A percentile compares a stretch with the other conserved stretches of the same genome.
These are phyloP conservation scores for Mythimna loreyi DNA, from an alignment of 2,888 invertebrate genomes.

Conservation along the genomic window DNA sequence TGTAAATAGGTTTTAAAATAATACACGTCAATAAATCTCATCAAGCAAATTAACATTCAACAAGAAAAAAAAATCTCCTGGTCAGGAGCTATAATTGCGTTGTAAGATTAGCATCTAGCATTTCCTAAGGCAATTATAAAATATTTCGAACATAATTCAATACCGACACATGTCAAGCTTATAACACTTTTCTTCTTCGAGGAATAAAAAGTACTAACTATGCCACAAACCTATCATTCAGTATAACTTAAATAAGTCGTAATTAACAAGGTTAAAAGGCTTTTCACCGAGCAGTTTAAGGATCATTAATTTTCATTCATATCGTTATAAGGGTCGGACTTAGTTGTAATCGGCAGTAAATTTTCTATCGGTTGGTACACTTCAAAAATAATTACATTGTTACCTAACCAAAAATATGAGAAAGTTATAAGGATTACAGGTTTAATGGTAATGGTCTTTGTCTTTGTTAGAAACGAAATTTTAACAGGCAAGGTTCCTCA, in stretches of 20 bases:
- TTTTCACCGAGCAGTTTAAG: slow-evolving; percentile 58
- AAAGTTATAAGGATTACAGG: slow-evolving; percentile 17
- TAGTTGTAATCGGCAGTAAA: slow-evolving; percentile 61
- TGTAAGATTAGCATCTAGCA: too few species aligned
- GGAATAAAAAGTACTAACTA: background rate
- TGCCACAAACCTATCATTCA: slow-evolving; percentile 28
- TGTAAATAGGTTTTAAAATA: too few species aligned
- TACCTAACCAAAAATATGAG: slow-evolving; percentile 17
- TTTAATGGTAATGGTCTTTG: background rate
- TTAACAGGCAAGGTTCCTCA: background rate
- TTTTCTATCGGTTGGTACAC: slow-evolving; percentile 62
- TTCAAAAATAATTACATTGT: slow-evolving; percentile 45
- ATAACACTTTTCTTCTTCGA: too few species aligned
- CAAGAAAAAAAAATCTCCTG: too few species aligned
- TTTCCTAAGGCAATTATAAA: too few species aligned
- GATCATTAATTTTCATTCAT: slow-evolving; percentile 72
- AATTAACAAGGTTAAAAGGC: slow-evolving; percentile 35
- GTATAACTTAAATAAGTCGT: slow-evolving; percentile 24
- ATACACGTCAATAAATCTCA: too few species aligned
- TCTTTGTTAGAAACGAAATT: background rate
- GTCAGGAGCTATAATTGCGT: too few species aligned
- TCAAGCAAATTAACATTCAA: too few species aligned
- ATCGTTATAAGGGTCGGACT: slow-evolving; percentile 63
- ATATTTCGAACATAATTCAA: too few species aligned
- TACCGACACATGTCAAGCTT: too few species aligned